Evolutionary conservation across 2,113 vertebrate genomes (phyloP).

Genomic region (Onychostoma macrolepis): DNA sequence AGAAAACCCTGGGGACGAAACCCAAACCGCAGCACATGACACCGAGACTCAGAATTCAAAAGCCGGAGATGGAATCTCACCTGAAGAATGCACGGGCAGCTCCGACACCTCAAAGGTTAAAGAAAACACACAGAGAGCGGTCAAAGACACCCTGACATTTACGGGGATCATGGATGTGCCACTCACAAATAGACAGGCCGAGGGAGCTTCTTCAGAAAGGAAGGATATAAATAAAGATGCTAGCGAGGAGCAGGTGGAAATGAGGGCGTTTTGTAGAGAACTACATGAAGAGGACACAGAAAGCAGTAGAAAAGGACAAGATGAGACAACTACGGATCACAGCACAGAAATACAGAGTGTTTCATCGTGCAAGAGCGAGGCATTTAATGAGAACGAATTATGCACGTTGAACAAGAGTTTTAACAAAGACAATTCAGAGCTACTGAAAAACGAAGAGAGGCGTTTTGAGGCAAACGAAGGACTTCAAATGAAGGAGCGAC

Average conservation of each 20-base stretch:
- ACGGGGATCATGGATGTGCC: constrained; percentile 55
- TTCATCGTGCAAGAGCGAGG: constrained; percentile 42
- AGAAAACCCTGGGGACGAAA: constrained; percentile 65
- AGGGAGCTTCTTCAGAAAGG: constrained; percentile 43
- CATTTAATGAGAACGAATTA: constrained; percentile 50
- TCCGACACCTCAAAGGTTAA: constrained; percentile 65
- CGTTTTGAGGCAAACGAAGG: constrained; percentile 11
- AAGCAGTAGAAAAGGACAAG: constrained; percentile 56
- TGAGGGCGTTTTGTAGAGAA: constrained; percentile 42
- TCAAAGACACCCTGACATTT: constrained; percentile 71
- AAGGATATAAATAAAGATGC: constrained; percentile 40
- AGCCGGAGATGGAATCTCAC: constrained; percentile 66
- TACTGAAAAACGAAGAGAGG: constrained; percentile 51
- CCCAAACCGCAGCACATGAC: constrained; percentile 63
- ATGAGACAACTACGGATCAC: constrained; percentile 53
- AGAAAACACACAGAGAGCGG: constrained; percentile 50
- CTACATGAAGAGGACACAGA: constrained; percentile 61
- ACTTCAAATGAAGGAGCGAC: neutral
- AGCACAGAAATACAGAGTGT: constrained; percentile 45
- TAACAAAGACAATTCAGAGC: constrained; percentile 59
- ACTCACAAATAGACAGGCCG: constrained; percentile 57
- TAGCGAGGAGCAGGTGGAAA: constrained; percentile 18
- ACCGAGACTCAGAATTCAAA: constrained; percentile 63
- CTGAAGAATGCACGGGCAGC: constrained; percentile 58
- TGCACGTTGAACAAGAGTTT: constrained; percentile 58